Base-by-base conservation (phyloP, 1,140 invertebrate species). In the Eubasilissa regina region DNA sequence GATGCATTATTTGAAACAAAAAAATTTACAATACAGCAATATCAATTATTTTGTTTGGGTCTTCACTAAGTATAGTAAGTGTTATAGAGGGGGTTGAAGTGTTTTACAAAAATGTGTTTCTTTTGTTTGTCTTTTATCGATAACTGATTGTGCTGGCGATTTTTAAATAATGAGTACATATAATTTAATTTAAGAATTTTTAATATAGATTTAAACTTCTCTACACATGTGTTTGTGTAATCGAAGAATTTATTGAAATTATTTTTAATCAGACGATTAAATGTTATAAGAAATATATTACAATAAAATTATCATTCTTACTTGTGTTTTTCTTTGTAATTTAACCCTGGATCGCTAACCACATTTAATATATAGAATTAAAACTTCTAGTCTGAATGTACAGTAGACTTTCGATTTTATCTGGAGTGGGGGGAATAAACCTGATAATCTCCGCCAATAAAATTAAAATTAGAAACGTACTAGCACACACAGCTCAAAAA, bases 251-350 rank as follows among this genome's bases (percentile, higher is more conserved):
- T 58, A 58, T 19, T 58, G 17, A 58, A 13, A 19, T 58, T 58
- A 58, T 19, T 58, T 58, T 58, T 58, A 58, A 58, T 58, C 55
- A 10, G 17, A 19, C 17, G 55, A 58, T 58, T 58, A 58, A 58
- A 58, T 19, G 12, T 58, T 15, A 19, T 58, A 58, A 8, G 13
- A 19, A 12, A 12, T 19, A 19, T 58, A 58, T 58, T 21, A 58
- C 55, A 58, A 58, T 58, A 58, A 58, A 58, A 58, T 58, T 58
- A 58, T 58, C 55, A 21, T 58, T 58, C 55, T 58, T 58, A 58
- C 9, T 58, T 58, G 55, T 7, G n/a, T n/a, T n/a, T n/a, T 58
- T 10, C 11, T 58, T 58, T 58, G 4, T 35, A 6, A 35, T 35
- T 35, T 35, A 35, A 35, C 25, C 25, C 25, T 35, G 6, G 6